phyloP scores from a whole-genome alignment of 1,140 invertebrate species.

The Bombus terrestris region DNA sequence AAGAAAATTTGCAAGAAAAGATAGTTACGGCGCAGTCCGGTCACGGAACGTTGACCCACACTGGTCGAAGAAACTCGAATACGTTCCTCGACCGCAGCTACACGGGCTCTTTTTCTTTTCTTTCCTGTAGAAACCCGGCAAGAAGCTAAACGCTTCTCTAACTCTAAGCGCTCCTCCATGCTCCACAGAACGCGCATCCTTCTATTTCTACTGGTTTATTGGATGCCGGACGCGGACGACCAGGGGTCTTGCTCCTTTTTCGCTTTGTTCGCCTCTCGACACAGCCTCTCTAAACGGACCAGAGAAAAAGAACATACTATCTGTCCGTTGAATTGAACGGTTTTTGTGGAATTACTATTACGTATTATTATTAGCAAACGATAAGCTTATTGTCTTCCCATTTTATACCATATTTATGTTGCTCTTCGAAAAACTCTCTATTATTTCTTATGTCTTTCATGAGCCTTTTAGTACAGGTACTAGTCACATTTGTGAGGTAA shows the following conservation, averaged over 20 bases:
- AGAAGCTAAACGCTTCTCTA: constrained; percentile 63
- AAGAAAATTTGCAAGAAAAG: constrained; percentile 60
- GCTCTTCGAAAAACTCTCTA: no score
- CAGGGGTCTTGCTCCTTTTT: constrained; percentile 35
- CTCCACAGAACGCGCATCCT: constrained; percentile 38
- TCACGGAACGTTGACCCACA: constrained; percentile 55
- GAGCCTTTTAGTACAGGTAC: no score
- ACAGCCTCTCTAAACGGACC: background rate
- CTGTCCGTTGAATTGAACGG: background rate
- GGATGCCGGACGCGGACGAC: constrained; percentile 49
- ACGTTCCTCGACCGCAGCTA: constrained; percentile 50
- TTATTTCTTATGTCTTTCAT: no score
- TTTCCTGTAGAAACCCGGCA: constrained; percentile 10
- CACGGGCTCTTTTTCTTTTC: constrained; percentile 37
- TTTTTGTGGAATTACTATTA: background rate
- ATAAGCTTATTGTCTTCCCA: no score
- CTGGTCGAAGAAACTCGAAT: constrained; percentile 28
- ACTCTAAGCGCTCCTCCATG: constrained; percentile 48
- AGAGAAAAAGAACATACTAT: background rate
- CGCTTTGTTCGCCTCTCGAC: constrained; percentile 40
- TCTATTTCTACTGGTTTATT: constrained; percentile 64
- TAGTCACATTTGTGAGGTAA: no score
- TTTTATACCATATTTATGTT: no score
- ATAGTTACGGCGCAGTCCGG: constrained; percentile 38
- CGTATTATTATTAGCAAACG: no score